Evolutionary conservation across 2,888 invertebrate species (phyloP).

Genomic region (Apamea sordens): DNA sequence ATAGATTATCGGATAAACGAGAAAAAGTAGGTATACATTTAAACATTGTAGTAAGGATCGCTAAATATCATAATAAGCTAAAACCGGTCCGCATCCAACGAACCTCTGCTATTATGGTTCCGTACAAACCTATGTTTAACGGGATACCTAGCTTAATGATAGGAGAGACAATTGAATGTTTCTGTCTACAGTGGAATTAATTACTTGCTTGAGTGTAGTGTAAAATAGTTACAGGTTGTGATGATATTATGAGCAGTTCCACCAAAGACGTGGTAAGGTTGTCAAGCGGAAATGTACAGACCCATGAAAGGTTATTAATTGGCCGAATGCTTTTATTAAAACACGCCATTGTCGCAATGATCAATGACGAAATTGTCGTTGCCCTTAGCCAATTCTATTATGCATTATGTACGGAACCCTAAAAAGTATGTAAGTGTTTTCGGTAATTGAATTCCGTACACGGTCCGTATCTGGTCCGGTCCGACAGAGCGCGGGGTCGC

Average conservation of each 20-base stretch:
- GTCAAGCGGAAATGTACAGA: not conserved
- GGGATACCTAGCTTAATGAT: slow-evolving; percentile 44
- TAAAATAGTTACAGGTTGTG: slow-evolving; percentile 14
- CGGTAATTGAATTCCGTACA: slow-evolving; percentile 86
- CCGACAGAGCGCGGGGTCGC: slow-evolving; percentile 75
- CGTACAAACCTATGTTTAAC: slow-evolving; percentile 53
- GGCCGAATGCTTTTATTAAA: not conserved
- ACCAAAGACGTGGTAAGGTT: not conserved
- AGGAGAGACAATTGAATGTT: slow-evolving; percentile 57
- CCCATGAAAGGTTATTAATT: not conserved
- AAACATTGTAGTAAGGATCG: slow-evolving; percentile 22
- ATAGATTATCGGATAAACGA: not conserved
- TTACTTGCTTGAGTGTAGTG: slow-evolving; percentile 5
- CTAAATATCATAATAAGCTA: slow-evolving; percentile 67
- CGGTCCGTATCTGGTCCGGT: slow-evolving; percentile 75
- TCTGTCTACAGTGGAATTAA: slow-evolving; percentile 18
- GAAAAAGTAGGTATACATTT: slow-evolving; percentile 1
- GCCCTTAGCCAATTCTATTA: not conserved
- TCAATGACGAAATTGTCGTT: not conserved
- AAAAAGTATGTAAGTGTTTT: slow-evolving; percentile 76
- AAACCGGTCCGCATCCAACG: slow-evolving; percentile 64
- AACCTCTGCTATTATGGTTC: slow-evolving; percentile 52
- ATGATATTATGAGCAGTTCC: not conserved
- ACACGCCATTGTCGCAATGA: not conserved
- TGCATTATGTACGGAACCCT: slow-evolving; percentile 66